Percentiles rank a stretch among this genome's conserved stretches.
Evolutionary conservation across 2,113 vertebrate species (phyloP).

Genomic region (Rousettus leschenaultii): DNA sequence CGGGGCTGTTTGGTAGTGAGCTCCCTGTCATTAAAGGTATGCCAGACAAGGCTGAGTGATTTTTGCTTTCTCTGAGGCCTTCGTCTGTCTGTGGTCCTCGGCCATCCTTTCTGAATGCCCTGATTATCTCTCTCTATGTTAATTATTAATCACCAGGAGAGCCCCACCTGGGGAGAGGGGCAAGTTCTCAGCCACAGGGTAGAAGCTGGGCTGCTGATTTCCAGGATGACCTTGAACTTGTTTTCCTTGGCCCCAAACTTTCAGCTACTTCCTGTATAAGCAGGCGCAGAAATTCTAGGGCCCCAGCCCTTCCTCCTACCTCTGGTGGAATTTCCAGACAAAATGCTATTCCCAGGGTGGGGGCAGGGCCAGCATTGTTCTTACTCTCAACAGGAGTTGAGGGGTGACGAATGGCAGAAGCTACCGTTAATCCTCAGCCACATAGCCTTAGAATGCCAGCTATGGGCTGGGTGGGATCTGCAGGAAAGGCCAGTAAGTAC

Average conservation of each 20-base stretch:
- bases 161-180: background rate
- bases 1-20: background rate
- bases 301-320: conserved; percentile 65
- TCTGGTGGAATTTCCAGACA: conserved; percentile 61
- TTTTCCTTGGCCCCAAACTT: conserved; percentile 72
- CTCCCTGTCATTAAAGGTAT: background rate
- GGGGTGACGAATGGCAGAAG: background rate
- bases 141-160: background rate
- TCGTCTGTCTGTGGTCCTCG: background rate
- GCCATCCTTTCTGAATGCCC: background rate
- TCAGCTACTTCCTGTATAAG: conserved; percentile 67
- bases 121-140: background rate
- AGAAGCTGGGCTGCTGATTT: background rate
- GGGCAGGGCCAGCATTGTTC: conserved; percentile 23
- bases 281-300: conserved; percentile 56
- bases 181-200: background rate
- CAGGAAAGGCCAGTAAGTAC: background rate
- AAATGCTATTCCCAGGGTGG: conserved; percentile 33
- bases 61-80: background rate
- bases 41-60: background rate
- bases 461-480: background rate
- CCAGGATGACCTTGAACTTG: conserved; percentile 62
- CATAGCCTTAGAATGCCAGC: background rate
- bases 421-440: background rate
- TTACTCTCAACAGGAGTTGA: background rate